Base-by-base conservation (phyloP, 92 coral and sea anemone species). In the Pocillopora grandis region DNA sequence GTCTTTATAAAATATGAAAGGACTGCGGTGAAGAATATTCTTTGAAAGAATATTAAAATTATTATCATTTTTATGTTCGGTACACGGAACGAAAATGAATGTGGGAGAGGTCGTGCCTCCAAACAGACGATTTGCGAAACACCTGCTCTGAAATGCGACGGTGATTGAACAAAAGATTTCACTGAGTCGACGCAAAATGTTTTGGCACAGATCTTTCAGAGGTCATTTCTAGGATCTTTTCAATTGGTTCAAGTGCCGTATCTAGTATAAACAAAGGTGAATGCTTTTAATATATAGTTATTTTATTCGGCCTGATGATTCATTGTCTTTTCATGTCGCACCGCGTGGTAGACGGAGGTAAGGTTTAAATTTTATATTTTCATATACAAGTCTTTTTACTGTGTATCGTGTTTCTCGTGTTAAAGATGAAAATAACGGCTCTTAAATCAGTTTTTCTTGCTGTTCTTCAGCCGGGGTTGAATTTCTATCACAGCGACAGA, bases 181-280 rank as follows among this genome's bases (percentile, higher is more conserved):
- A 83, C 80, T 83, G 86, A 62, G 86, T 75, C 86, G 86, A 83
- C 80, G 63, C 77, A 36, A 63, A 16, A 52, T 83, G 79, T 83
- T 82, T 74, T 73, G 74, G 58, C 21, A 62, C 66, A 18, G 5
- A 10, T 18, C 74, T 52, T 83, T 75, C 79, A 63, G 75, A 64
- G 48, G 49, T 83, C 66, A 15, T 14, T 62, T 15, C 9, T 48
- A 72, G 31, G 55, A 58, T 74, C 27, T 52, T 74, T 73, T 14
- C 73, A 42, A 73, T 83, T 83, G 86, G 86, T 74, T 20, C 58
- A 21, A 63, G 11, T 62, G 27, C 56, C 56, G 37, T 31, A 61
- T 49, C 79, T 74, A 57, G 3, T 83, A 23, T 21, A 73, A 83
- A 83, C 60, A 73, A 81, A 57, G 42, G 33, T 17, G 42, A 75